Evolutionary conservation across 2,888 invertebrate species (phyloP).

Genomic region (Volucella inflata): DNA sequence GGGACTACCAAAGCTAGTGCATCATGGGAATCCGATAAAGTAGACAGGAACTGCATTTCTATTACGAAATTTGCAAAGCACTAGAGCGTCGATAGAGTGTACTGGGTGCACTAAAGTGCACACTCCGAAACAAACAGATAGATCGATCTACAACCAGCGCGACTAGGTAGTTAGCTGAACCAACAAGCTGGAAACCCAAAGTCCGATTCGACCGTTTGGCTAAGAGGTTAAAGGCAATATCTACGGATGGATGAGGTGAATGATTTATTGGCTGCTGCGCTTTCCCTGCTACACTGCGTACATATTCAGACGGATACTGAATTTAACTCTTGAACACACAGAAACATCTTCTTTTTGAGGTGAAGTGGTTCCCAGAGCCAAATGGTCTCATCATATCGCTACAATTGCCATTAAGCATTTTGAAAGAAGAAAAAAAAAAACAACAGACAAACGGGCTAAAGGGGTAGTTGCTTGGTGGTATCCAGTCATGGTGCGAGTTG

Average conservation of each 20-base stretch:
- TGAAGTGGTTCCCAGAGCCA: constrained; percentile 73
- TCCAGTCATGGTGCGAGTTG: constrained; percentile 66
- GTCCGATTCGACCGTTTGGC: constrained; percentile 47
- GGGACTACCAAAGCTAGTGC: constrained; percentile 39
- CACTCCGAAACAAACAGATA: constrained; percentile 59
- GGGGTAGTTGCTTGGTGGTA: constrained; percentile 15
- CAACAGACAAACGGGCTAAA: constrained; percentile 18
- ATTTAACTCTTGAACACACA: constrained; percentile 56
- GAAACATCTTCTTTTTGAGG: constrained; percentile 73
- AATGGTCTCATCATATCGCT: constrained; percentile 72
- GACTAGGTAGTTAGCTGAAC: constrained; percentile 68
- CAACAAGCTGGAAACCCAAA: constrained; percentile 45
- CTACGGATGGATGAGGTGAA: constrained; percentile 72
- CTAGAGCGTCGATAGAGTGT: constrained; percentile 18
- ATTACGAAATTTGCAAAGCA: constrained; percentile 65
- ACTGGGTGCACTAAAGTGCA: constrained; percentile 17
- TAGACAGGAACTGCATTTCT: constrained; percentile 71
- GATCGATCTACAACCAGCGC: constrained; percentile 46
- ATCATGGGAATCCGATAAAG: constrained; percentile 75
- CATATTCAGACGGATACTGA: constrained; percentile 2
- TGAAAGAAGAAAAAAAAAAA: constrained; percentile 9
- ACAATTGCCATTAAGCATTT: constrained; percentile 70
- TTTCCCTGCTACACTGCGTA: constrained; percentile 54
- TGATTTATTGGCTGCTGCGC: constrained; percentile 70
- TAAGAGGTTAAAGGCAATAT: constrained; percentile 75